Conservation (phyloP, 2,888 invertebrate genomes). For the Cosmopolites sordidus region DNA sequence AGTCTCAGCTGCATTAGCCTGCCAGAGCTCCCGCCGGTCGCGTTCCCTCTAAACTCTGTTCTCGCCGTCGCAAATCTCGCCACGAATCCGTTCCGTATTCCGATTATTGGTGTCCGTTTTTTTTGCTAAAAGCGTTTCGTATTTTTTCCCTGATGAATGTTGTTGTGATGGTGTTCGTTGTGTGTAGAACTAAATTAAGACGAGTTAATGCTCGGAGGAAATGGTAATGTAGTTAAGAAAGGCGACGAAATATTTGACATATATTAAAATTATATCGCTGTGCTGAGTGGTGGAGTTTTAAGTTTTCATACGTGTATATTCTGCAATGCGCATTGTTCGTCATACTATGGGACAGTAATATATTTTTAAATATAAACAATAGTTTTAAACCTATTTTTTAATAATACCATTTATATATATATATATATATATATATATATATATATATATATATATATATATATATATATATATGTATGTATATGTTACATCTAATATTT, state of each 20-base stretch:
- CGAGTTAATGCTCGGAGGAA: slow-evolving; percentile 5
- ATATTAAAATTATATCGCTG: too few species aligned
- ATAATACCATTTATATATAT: too few species aligned
- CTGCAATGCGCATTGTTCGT: too few species aligned
- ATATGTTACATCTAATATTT: too few species aligned
- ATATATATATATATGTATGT: slow-evolving; percentile 1
- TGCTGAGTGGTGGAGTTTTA: too few species aligned
- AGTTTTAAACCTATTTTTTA: not conserved
- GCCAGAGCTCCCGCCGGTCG: slow-evolving; percentile 34
- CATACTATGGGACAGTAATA: too few species aligned
- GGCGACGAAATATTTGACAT: too few species aligned
- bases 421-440: not conserved
- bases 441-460: slow-evolving; percentile 1
- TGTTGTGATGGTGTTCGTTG: slow-evolving; percentile 8
- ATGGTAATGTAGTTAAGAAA: slow-evolving; percentile 2
- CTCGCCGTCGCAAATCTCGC: not conserved
- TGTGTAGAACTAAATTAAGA: slow-evolving; percentile 2
- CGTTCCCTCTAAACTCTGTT: not conserved
- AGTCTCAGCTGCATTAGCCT: slow-evolving; percentile 42
- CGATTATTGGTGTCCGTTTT: not conserved
- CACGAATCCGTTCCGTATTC: not conserved
- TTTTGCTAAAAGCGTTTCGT: too few species aligned
- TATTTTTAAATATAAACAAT: not conserved
- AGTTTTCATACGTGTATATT: too few species aligned
- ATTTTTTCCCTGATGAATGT: not conserved